phyloP scores from a whole-genome alignment of 2,888 invertebrate genomes.

The Himalopsyche kuldschensis region DNA sequence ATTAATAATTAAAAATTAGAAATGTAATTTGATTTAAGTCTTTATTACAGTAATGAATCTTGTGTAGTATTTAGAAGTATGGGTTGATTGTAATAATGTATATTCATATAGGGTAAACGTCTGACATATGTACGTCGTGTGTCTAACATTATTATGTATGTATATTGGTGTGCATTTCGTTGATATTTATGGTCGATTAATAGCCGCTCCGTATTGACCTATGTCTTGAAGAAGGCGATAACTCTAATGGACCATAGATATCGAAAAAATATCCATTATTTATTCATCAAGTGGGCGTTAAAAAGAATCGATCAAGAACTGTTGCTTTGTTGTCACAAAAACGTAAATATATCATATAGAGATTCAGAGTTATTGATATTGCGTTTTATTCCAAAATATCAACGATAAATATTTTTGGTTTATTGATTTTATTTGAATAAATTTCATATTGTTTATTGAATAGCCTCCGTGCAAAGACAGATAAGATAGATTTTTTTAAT shows the following conservation, averaged over 20 bases:
- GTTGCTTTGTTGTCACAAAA: conserved; percentile 12
- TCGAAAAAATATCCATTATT: conserved; percentile 1
- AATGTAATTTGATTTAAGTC: no score
- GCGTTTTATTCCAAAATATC: neutral
- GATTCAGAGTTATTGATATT: neutral
- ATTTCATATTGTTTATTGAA: no score
- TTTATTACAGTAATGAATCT: no score
- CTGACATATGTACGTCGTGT: no score
- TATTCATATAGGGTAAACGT: no score
- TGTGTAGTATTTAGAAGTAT: no score
- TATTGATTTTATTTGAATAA: neutral
- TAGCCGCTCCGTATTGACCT: neutral
- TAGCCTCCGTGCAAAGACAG: no score
- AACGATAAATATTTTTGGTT: neutral
- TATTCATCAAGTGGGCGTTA: conserved; percentile 7
- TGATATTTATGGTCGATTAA: neutral
- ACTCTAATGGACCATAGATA: conserved; percentile 30
- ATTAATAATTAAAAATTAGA: no score
- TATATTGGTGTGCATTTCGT: neutral
- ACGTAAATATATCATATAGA: neutral
- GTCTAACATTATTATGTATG: neutral
- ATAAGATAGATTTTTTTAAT: no score
- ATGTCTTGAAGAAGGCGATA: conserved; percentile 15
- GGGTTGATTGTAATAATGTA: no score
- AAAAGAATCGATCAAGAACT: conserved; percentile 17